Evolutionary conservation across 2,797 vertebrate species (phyloP), one percentile per base, ranked within the genome.

Genomic region (Pseudochromis fuscus): DNA sequence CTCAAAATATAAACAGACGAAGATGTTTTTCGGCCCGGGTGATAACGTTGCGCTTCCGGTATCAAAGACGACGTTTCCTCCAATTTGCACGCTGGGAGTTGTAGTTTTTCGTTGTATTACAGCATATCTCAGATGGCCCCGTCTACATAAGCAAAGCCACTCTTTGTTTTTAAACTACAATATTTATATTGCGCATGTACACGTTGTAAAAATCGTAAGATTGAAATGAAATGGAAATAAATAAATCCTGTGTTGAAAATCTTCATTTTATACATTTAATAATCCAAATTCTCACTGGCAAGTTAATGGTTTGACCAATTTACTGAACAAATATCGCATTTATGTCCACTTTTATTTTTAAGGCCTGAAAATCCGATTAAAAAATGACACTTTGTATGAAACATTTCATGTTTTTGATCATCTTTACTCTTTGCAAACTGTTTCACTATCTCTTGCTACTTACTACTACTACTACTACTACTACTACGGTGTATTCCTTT

Each of bases 1-100:
- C 3, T 1, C 31, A 74, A 69, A 85, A 85, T 48, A 87, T 83
- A 89, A 88, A 90, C 83, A 90, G 31, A 82, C 25, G 1, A 15
- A 44, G 19, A 45, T 25, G 40, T 5, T 49, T 68, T 35, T 38
- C 24, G 5, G 33, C 27, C 87, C 72, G 81, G 79, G 51, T 60
- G 42, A 67, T 2, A 21, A 42, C 40, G 24, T 53, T 65, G 11
- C 3, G 7, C 74, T 82, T 91, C 90, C 90, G 75, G 82, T 75
- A 27, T 19, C 35, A 69, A 8, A 24, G 10, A 23, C 1, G n/a
- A 3, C 3, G 9, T 8, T 0, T 7, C 3, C 0, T 4, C 8
- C 4, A 7, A 57, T 15, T 0, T 72, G 82, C 46, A 82, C 66
- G 52, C 0, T 82, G 85, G 87, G 76, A 79, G 4, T 28, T 75